phyloP scores from a whole-genome alignment of 2,888 invertebrate species.

The Eupelmus urozonus region DNA sequence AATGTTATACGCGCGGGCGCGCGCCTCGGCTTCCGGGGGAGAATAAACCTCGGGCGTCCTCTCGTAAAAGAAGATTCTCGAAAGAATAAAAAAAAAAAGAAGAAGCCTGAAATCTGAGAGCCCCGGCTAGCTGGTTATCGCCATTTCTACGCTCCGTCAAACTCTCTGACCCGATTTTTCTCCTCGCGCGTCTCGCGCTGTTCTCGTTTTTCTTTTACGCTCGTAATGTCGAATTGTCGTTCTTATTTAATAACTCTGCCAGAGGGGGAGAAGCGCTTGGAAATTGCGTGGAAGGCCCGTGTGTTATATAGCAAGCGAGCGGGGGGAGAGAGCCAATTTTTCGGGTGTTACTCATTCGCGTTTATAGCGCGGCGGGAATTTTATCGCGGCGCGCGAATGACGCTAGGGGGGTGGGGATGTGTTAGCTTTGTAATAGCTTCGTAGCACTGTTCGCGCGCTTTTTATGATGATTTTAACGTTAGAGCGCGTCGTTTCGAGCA shows the following conservation, averaged over 20 bases:
- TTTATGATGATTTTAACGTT: no score
- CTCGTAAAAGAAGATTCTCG: constrained; percentile 57
- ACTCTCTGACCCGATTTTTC: constrained; percentile 37
- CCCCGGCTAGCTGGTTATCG: constrained; percentile 31
- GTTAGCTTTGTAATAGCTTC: not conserved
- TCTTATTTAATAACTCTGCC: constrained; percentile 42
- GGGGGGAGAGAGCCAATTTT: constrained; percentile 26
- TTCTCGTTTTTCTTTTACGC: not conserved
- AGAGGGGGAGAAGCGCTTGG: not conserved
- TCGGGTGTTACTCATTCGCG: constrained; percentile 9
- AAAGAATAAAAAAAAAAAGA: constrained; percentile 45
- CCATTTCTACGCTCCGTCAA: constrained; percentile 51
- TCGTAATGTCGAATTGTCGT: constrained; percentile 24
- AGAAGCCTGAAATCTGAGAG: not conserved
- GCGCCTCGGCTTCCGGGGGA: constrained; percentile 59
- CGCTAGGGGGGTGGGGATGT: not conserved
- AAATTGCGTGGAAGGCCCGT: constrained; percentile 9
- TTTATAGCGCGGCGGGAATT: not conserved
- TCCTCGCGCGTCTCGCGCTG: no score
- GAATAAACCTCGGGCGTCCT: constrained; percentile 53
- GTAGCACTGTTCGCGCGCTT: not conserved
- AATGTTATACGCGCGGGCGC: constrained; percentile 31
- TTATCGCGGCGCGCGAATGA: constrained; percentile 10
- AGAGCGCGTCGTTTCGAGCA: no score
- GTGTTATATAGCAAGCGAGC: not conserved